Evolutionary conservation across 2,888 invertebrate species (phyloP).

Genomic region (Oscheius onirici): DNA sequence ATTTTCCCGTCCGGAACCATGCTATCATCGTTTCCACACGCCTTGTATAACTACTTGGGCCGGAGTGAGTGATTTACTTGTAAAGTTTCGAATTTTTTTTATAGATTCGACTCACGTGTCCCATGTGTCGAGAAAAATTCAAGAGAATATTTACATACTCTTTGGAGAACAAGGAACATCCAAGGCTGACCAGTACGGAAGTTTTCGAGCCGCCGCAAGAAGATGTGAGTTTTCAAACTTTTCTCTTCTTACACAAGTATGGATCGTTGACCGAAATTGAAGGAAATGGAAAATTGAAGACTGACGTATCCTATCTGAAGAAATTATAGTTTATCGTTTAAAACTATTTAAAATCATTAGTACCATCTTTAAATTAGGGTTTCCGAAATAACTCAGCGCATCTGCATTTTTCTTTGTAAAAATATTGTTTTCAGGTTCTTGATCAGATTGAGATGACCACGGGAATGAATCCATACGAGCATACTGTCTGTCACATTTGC

Average conservation of each 20-base stretch:
- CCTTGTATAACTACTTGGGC: conserved; percentile 6
- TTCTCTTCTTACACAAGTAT: too few species aligned
- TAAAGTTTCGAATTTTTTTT: neutral
- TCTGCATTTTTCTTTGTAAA: too few species aligned
- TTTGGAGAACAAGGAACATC: neutral
- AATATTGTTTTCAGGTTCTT: conserved; percentile 2
- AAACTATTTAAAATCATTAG: too few species aligned
- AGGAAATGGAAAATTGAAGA: too few species aligned
- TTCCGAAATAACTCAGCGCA: too few species aligned
- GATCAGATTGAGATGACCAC: neutral
- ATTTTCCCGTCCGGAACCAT: conserved; percentile 21
- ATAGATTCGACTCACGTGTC: conserved; percentile 12
- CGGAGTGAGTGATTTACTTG: neutral
- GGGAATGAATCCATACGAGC: conserved; percentile 9
- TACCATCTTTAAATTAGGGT: too few species aligned
- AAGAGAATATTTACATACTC: conserved; percentile 7
- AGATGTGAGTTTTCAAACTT: conserved; percentile 21
- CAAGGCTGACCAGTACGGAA: neutral
- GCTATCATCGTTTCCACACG: conserved; percentile 22
- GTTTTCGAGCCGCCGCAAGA: neutral
- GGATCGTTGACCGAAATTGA: too few species aligned
- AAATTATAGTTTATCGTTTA: too few species aligned
- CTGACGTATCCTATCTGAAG: too few species aligned
- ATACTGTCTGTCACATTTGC: conserved; percentile 17
- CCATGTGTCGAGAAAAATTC: conserved; percentile 4